Percentiles rank a stretch among this genome's conserved stretches.
Evolutionary conservation across 2,797 vertebrate species (phyloP).

Genomic region (Macroramphosus scolopax): DNA sequence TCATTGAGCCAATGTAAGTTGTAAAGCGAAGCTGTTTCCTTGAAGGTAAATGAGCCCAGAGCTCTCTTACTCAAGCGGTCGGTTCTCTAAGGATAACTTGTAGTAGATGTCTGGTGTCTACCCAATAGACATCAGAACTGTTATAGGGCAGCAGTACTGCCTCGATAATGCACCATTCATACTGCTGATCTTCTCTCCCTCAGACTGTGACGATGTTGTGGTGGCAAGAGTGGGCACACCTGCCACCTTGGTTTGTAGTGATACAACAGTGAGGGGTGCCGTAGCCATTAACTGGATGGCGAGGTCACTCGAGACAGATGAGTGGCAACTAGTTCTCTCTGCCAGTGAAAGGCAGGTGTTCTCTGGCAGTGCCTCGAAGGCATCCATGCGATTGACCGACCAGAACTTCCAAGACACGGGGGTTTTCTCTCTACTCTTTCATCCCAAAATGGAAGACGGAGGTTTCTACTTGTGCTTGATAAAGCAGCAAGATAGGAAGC

Average conservation of each 20-base stretch:
- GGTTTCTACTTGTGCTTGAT: conserved; percentile 72
- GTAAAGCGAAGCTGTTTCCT: too few relatives aligned
- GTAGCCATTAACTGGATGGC: conserved; percentile 66
- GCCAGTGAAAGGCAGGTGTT: conserved; percentile 44
- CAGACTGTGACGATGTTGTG: conserved; percentile 68
- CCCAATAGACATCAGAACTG: background rate
- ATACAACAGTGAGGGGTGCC: conserved; percentile 18
- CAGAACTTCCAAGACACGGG: conserved; percentile 56
- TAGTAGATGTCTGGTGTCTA: too few relatives aligned
- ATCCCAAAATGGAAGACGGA: conserved; percentile 42
- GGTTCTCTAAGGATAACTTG: too few relatives aligned
- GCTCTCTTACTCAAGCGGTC: too few relatives aligned
- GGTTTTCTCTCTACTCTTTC: conserved; percentile 67
- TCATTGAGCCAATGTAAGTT: too few relatives aligned
- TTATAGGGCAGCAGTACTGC: background rate
- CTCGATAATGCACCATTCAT: conserved; percentile 13
- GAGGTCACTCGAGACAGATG: conserved; percentile 20
- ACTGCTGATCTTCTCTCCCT: background rate
- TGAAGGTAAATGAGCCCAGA: too few relatives aligned
- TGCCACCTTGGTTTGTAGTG: conserved; percentile 63
- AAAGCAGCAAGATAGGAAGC: conserved; percentile 31
- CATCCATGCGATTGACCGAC: conserved; percentile 53
- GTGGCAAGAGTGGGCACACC: conserved; percentile 46
- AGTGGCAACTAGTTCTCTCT: conserved; percentile 66
- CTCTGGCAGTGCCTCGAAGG: conserved; percentile 31